A percentile compares a stretch with the other conserved stretches of the same genome.
Conservation (phyloP, 1,140 invertebrate genomes). For the Semibalanus balanoides region DNA sequence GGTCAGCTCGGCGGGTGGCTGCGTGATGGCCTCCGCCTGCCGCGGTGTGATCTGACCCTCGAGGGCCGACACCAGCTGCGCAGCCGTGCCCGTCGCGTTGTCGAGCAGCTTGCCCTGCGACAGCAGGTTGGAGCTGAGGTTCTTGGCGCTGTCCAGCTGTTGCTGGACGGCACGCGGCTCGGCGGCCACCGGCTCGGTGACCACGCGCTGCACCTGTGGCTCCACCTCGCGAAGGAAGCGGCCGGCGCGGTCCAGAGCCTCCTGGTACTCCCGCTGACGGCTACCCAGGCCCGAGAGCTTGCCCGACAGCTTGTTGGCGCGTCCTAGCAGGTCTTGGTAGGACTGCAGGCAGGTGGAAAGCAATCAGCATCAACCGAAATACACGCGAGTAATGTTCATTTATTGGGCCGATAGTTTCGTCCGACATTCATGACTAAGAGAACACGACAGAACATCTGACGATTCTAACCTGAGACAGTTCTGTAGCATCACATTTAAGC, state of each 20-base stretch:
- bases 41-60: constrained; percentile 61
- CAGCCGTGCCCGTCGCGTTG: constrained; percentile 53
- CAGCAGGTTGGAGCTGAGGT: constrained; percentile 71
- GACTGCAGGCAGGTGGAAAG: neutral
- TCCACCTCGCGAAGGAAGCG: constrained; percentile 72
- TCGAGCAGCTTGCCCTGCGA: constrained; percentile 71
- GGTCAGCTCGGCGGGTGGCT: constrained; percentile 57
- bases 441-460: no score
- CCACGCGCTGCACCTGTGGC: constrained; percentile 52
- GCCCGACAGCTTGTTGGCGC: constrained; percentile 68
- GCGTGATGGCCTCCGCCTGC: constrained; percentile 60
- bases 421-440: no score
- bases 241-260: constrained; percentile 64
- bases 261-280: constrained; percentile 63
- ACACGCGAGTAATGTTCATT: no score
- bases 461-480: no score
- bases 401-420: no score
- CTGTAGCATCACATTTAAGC: no score
- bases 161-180: constrained; percentile 76
- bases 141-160: constrained; percentile 67
- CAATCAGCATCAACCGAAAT: no score
- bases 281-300: constrained; percentile 54
- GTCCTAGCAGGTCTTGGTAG: constrained; percentile 38
- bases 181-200: constrained; percentile 65
- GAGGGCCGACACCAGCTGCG: constrained; percentile 52